Base-by-base conservation (phyloP, 2,113 vertebrate species). In the Oxygymnocypris stewartii region DNA sequence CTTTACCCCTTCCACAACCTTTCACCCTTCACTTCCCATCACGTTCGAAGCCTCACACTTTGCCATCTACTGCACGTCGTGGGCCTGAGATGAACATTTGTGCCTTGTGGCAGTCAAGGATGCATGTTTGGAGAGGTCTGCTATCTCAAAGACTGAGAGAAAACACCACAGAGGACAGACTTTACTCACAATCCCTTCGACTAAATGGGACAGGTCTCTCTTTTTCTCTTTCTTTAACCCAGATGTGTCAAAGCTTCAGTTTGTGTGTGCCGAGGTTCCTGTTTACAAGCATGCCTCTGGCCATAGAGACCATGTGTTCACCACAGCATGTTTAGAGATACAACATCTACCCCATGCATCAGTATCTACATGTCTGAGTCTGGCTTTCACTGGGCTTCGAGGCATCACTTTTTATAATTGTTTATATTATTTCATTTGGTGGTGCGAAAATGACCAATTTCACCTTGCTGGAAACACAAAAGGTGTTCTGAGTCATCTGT, bases 221-320 rank as follows among this genome's bases (percentile, higher is more conserved):
- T 47, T 83, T 67, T 28, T 82, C 37, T 4, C 35, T 87, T 20
- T 82, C 79, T 79, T 63, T 89, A 83, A 89, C 85, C 85, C 85
- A 87, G 47, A 88, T 89, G 77, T 88, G 88, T 90, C 85, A 85
- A n/a, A 82, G 31, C 25, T 59, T 59, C 79, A 44, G 16, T 51
- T 59, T 14, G 76, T 79, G 51, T 80, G 35, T 35, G 74, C 42
- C 2, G 20, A 44, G n/a, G 63, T 86, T 84, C 51, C 57, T 84
- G 81, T 85, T 87, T 88, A 84, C 76, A 47, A 49, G 31, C 61
- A 47, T 49, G 37, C 47, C 4, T 85, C 61, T 25, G 63, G 31
- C 59, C 82, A 74, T 28, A 63, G 11, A 3, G 75, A 75, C 75
- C 87, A 82, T 79, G 86, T 76, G 65, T 75, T 90, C 28, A 71